Conservation (phyloP, 2,797 vertebrate genomes). For the Pangasius larnaudii region DNA sequence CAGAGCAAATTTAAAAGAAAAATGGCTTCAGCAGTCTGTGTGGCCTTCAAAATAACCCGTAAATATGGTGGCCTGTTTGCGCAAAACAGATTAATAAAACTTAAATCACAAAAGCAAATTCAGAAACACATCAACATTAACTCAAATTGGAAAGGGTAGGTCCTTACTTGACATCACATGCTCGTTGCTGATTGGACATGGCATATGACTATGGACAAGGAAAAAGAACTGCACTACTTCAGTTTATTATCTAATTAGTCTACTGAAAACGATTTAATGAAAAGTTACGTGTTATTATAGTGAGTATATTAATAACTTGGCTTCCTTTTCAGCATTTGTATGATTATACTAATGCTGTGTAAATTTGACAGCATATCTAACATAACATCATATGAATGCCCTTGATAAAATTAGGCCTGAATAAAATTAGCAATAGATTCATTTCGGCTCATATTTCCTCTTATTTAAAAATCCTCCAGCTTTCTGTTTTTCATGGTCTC, state of each 20-base stretch:
- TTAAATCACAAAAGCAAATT: not conserved
- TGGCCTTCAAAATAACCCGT: not conserved
- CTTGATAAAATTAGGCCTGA: not conserved
- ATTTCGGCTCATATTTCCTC: not conserved
- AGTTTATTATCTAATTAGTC: not conserved
- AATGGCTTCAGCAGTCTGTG: constrained; percentile 13
- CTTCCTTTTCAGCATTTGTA: not conserved
- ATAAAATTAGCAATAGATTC: not conserved
- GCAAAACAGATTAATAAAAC: not conserved
- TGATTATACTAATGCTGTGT: not conserved
- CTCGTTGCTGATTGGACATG: not conserved
- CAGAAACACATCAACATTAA: not conserved
- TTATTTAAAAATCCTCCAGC: constrained; percentile 9
- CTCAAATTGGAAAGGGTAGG: not conserved
- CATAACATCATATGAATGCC: not conserved
- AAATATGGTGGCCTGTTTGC: constrained; percentile 17
- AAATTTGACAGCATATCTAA: constrained; percentile 3
- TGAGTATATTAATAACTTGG: not conserved
- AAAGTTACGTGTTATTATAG: not conserved
- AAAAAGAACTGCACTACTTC: not conserved
- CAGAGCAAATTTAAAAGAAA: constrained; percentile 1
- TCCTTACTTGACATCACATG: not conserved
- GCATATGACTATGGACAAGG: not conserved
- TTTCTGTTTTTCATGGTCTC: not conserved
- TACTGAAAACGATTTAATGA: not conserved